Percentiles rank a stretch among this genome's conserved stretches.
Evolutionary conservation across 2,113 vertebrate species (phyloP).

Genomic region (Notothenia rossii): DNA sequence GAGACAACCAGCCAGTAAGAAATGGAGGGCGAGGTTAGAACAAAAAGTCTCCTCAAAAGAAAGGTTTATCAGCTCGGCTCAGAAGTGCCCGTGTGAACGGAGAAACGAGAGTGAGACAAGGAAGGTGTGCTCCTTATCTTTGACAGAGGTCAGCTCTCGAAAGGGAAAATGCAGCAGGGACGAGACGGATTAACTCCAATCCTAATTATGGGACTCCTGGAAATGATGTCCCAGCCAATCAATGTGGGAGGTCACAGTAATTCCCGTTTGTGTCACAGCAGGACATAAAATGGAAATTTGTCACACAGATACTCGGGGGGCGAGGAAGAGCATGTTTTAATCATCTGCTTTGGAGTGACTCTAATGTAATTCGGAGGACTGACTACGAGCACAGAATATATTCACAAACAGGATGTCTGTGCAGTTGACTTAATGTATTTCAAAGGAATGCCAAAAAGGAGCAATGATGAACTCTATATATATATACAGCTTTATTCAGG

Average conservation of each 20-base stretch:
- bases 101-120: constrained; percentile 42
- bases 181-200: constrained; percentile 77
- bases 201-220: constrained; percentile 75
- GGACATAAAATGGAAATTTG: constrained; percentile 70
- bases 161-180: constrained; percentile 73
- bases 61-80: constrained; percentile 68
- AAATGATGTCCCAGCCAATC: constrained; percentile 78
- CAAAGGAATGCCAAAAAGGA: constrained; percentile 5
- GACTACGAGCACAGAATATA: constrained; percentile 30
- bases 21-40: constrained; percentile 47
- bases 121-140: constrained; percentile 80
- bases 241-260: constrained; percentile 77
- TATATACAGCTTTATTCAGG: not conserved
- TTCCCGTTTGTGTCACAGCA: constrained; percentile 60
- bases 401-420: constrained; percentile 16
- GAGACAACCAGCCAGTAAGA: constrained; percentile 40
- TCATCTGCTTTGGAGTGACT: constrained; percentile 50
- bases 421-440: not conserved
- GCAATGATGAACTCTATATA: not conserved
- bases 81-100: constrained; percentile 41
- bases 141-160: constrained; percentile 76
- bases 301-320: constrained; percentile 41
- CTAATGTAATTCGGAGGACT: constrained; percentile 47
- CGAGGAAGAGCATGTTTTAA: constrained; percentile 58
- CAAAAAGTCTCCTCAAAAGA: constrained; percentile 52